Evolutionary conservation across 2,113 vertebrate species (phyloP), one percentile per base, ranked within the genome.

Genomic region (Ancistrus triradiatus): DNA sequence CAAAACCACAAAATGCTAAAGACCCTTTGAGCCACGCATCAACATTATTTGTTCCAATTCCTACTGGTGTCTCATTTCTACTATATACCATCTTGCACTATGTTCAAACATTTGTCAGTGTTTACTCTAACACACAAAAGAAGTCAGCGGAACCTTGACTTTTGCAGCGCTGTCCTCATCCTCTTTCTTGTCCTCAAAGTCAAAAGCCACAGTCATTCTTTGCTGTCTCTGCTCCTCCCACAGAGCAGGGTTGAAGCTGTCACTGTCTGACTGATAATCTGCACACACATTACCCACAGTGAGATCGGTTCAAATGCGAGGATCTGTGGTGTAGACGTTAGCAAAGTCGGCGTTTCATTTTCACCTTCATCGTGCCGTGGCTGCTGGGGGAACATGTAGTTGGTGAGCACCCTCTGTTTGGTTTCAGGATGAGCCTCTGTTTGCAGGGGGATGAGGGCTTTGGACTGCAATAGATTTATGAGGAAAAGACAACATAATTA

Each of bases 301-400:
- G 3, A 59, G 24, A 47, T 15, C n/a, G 35, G 4, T 27, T 4
- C 9, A 19, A 10, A 19, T 7, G 2, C 11, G 48, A 33, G 24
- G 31, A 53, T 11, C n/a, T n/a, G n/a, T n/a, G n/a, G n/a, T n/a
- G n/a, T n/a, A n/a, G n/a, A n/a, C n/a, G 2, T 37, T 1, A 10
- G 35, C 9, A 37, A 4, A 13, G 35, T 11, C 4, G 7, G 7
- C 35, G 35, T 8, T 2, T 15, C 13, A 14, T 42, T 2, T 64
- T 82, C 87, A 97, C 96, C 95, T 88, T 98, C 95, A 31, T 98
- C 95, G 0, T 94, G 86, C 40, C 96, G 91, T 6, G 95, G 96
- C 63, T 98, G 96, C 86, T 98, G 96, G 24, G 95, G 96, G 83
- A 98, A 99, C 95, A 98, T 99, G 84, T 98, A 99, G 89, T 99